Evolutionary conservation across 1,140 invertebrate species (phyloP), one percentile per base, ranked within the genome.

Genomic region (Reticulitermes speratus): DNA sequence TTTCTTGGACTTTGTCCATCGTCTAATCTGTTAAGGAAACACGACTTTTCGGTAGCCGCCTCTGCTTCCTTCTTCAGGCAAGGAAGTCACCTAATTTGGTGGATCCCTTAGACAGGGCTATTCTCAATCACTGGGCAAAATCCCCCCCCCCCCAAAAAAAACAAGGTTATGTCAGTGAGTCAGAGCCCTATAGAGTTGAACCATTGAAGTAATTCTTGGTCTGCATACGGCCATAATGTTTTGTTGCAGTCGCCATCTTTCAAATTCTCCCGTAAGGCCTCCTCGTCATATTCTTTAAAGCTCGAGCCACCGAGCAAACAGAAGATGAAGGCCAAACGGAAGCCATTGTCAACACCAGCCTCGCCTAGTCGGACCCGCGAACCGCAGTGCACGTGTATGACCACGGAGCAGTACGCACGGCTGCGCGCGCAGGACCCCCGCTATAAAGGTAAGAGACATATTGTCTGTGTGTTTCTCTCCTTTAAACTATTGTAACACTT

Each of bases 211-310:
- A 2, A 38, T 5, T 2, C 38, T 5, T 5, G 38, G 38, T 38
- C 38, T 38, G 38, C 5, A 38, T 38, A 38, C 38, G 38, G 38
- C 38, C 38, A 38, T 38, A 38, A 45, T 84, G 23, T 32, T 65
- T 52, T 86, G 85, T 86, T 95, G 91, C 95, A 99, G 98, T 98
- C 97, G 92, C 97, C 97, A 89, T 96, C 97, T 90, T 98, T 98
- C 94, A 98, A 98, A 94, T 98, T 98, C 94, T 97, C 97, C 90
- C 95, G 98, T 90, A 99, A 99, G 94, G 97, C 97, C 88, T 98
- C 97, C 87, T 98, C 97, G 89, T 98, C 97, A 89, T 98, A 98
- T 92, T 98, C 97, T 88, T 94, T 99, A 88, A 97, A 98, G 93
- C 92, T 98, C 91, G 97, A 98, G 90, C 95, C 96, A 87, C 95